Base-by-base conservation (phyloP, 2,113 vertebrate genomes). In the Girardinichthys multiradiatus region DNA sequence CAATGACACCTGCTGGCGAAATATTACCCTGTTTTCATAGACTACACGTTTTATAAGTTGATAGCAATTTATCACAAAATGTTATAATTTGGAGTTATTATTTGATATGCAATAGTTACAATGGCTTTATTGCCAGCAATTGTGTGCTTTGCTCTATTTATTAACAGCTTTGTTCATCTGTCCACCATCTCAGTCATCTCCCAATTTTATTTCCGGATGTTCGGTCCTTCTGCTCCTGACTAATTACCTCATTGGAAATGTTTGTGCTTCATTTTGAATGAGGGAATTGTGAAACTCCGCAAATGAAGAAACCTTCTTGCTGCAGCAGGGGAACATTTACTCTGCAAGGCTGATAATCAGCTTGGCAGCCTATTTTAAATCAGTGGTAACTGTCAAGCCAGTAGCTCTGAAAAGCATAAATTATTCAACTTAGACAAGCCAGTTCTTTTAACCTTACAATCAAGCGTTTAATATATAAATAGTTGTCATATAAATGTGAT, bases 1-100 rank as follows among this genome's bases (percentile, higher is more conserved):
- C 83, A 64, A 7, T 80, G 89, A 80, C 89, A 80, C 70, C 89
- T 89, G 70, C 81, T 90, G 89, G 84, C 14, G 27, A 28, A 4
- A 29, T 0, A 2, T 59, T 14, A 57, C 15, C 8, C 4, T 7
- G 51, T 1, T 1, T 4, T 33, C 15, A 11, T 29, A 27, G 3
- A 68, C 19, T 24, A 21, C 19, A 21, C 54, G 26, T 15, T 24
- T n/a, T 29, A 13, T 6, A 27, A 58, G 29, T 33, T 14, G 13
- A 60, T 6, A 48, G n/a, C 42, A 57, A 26, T 27, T 58, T 11
- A 57, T 60, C 17, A 42, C 17, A 5, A 63, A 68, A 17, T 24
- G 1, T 19, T 37, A 13, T 17, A 5, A 26, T 7, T 13, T 17
- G n/a, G 10, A 58, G 7, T 14, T 17, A n/a, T 14, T 2, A 21